Evolutionary conservation across 2,888 invertebrate species (phyloP).

Genomic region (Dryococelus australis): DNA sequence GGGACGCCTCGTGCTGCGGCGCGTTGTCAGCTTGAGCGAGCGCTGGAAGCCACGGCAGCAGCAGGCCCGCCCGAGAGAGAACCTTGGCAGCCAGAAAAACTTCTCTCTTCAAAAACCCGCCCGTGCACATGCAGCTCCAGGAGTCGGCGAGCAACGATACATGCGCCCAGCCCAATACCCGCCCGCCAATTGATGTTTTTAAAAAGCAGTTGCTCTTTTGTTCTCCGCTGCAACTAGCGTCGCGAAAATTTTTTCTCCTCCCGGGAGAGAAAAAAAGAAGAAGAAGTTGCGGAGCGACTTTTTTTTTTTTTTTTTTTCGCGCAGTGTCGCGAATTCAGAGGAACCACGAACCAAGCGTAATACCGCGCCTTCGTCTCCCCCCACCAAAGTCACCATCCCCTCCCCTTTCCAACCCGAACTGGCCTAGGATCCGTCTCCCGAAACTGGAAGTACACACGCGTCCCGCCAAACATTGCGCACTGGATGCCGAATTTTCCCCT

Average conservation of each 20-base stretch:
- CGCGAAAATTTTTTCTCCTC: neutral
- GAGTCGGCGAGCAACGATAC: neutral
- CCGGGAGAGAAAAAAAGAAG: neutral
- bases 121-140: neutral
- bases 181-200: constrained; percentile 39
- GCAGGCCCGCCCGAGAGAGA: neutral
- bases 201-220: constrained; percentile 40
- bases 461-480: neutral
- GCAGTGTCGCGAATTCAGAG: constrained; percentile 67
- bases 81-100: neutral
- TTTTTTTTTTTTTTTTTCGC: constrained; percentile 53
- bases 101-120: neutral
- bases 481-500: neutral
- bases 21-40: neutral
- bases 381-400: no score
- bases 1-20: no score
- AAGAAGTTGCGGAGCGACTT: constrained; percentile 68
- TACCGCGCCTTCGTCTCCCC: constrained; percentile 35
- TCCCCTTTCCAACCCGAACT: constrained; percentile 37
- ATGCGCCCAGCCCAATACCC: neutral
- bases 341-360: constrained; percentile 57
- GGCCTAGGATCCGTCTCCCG: constrained; percentile 46
- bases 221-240: constrained; percentile 31
- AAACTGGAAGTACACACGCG: constrained; percentile 43
- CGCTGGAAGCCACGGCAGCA: no score